Evolutionary conservation across 1,140 invertebrate genomes (phyloP).

Genomic region (Nomia melanderi): DNA sequence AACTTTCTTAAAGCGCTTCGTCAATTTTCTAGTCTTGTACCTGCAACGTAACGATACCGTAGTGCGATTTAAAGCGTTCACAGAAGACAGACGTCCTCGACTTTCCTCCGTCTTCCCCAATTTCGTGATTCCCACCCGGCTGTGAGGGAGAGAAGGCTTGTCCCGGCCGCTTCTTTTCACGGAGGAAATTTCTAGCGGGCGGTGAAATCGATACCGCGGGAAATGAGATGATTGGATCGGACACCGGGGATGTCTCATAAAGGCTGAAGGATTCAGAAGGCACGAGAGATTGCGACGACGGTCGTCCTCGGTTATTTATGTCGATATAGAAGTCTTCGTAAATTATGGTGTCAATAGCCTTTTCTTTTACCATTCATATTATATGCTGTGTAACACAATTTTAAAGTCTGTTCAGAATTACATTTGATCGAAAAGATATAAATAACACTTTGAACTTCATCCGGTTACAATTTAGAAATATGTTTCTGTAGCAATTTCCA

Average conservation of each 20-base stretch:
- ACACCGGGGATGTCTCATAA: constrained; percentile 29
- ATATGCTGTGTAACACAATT: too few relatives aligned
- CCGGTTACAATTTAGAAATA: too few relatives aligned
- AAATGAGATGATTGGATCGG: constrained; percentile 71
- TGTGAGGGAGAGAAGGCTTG: constrained; percentile 13
- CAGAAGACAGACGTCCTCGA: constrained; percentile 32
- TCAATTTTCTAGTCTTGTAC: not conserved
- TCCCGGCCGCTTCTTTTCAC: constrained; percentile 56
- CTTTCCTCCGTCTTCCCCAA: constrained; percentile 11
- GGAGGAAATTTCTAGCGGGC: constrained; percentile 53
- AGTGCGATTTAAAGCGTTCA: constrained; percentile 53
- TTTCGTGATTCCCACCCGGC: constrained; percentile 1
- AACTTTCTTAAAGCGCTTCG: not conserved
- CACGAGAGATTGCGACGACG: not conserved
- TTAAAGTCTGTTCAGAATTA: too few relatives aligned
- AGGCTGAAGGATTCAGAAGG: not conserved
- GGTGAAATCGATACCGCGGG: constrained; percentile 66
- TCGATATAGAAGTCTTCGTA: not conserved
- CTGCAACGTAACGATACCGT: not conserved
- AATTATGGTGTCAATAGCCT: not conserved
- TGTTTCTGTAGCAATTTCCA: too few relatives aligned
- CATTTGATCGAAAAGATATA: too few relatives aligned
- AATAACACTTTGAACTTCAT: too few relatives aligned
- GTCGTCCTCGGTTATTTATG: not conserved
- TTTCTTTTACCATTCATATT: not conserved